A percentile compares a stretch with the other conserved stretches of the same genome.
Conservation (phyloP, 2,113 vertebrate species). For the Epinephelus moara region DNA sequence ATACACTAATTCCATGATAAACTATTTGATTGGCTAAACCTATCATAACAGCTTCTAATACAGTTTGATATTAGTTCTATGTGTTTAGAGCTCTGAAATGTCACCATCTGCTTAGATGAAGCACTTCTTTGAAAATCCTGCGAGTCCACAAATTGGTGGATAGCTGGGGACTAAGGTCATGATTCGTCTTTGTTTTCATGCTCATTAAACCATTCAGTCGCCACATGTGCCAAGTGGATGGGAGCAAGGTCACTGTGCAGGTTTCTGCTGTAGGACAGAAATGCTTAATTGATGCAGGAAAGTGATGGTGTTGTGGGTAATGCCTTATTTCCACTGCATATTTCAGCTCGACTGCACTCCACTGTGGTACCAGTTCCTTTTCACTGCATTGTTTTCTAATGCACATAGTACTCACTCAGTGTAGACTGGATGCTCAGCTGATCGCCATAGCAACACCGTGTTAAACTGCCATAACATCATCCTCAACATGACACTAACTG, state of each 20-base stretch:
- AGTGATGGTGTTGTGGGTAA: background rate
- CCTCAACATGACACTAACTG: no score
- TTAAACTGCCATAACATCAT: no score
- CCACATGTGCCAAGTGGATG: background rate
- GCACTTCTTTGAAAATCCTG: background rate
- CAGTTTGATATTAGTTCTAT: background rate
- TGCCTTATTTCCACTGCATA: no score
- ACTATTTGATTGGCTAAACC: background rate
- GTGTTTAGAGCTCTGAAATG: background rate
- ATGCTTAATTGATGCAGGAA: background rate
- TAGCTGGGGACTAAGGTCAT: background rate
- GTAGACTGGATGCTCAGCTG: no score
- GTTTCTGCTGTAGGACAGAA: background rate
- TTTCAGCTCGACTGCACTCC: no score
- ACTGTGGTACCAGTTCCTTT: no score
- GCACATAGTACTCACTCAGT: no score
- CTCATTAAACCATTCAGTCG: constrained; percentile 4
- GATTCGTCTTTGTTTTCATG: background rate
- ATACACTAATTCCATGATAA: background rate
- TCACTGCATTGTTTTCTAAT: no score
- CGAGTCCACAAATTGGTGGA: background rate
- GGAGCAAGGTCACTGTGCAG: background rate
- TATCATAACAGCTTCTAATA: background rate
- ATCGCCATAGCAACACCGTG: no score
- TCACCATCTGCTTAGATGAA: background rate